These are phyloP conservation scores for Herminia tarsipennalis DNA, from an alignment of 2,888 invertebrate species.

Conservation along the genomic window DNA sequence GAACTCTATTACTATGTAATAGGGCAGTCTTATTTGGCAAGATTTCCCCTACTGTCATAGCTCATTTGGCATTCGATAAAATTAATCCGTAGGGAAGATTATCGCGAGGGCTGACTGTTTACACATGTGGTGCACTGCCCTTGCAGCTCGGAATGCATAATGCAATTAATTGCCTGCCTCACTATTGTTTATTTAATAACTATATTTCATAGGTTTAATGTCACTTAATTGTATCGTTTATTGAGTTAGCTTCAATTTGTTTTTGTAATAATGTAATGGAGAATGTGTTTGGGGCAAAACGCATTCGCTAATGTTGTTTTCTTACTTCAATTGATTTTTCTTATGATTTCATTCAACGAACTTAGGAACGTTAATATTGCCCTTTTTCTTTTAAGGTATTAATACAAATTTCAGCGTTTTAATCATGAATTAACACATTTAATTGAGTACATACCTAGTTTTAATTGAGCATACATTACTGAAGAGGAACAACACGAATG, in stretches of 20 bases:
- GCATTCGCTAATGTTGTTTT: background rate
- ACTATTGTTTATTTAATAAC: conserved; percentile 62
- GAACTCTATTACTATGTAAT: conserved; percentile 44
- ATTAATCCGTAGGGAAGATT: conserved; percentile 79
- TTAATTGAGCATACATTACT: no score
- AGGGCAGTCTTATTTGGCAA: conserved; percentile 51
- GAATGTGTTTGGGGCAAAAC: background rate
- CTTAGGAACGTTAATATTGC: no score
- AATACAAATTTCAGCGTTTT: background rate
- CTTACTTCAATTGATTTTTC: no score
- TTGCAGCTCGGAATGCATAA: conserved; percentile 55
- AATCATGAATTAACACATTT: no score
- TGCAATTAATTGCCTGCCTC: conserved; percentile 71
- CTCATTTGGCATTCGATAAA: conserved; percentile 84
- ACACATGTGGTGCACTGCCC: conserved; percentile 62
- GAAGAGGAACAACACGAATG: no score
- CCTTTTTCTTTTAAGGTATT: background rate
- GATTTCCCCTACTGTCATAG: conserved; percentile 74
- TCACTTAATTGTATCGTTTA: conserved; percentile 48
- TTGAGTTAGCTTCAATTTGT: conserved; percentile 37
- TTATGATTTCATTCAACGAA: no score
- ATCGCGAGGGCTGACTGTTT: conserved; percentile 67
- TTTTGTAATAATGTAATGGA: conserved; percentile 6
- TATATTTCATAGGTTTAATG: conserved; percentile 54
- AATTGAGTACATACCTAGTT: no score